Percentiles rank a stretch among this genome's conserved stretches.
Evolutionary conservation across 2,888 invertebrate genomes (phyloP).

Genomic region (Metacarcinus magister): DNA sequence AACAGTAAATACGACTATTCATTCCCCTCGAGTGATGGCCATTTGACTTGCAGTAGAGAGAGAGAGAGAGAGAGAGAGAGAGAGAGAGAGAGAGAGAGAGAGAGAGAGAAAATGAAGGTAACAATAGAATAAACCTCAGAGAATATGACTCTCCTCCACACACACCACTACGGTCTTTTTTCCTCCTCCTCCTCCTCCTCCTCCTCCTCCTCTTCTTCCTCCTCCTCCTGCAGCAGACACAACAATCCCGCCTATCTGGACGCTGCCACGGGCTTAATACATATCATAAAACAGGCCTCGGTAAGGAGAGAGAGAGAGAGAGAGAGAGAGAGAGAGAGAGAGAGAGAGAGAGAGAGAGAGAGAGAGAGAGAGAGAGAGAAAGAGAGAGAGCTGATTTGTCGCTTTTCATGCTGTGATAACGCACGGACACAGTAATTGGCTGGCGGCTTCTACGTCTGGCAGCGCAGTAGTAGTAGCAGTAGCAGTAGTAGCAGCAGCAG

Average conservation of each 20-base stretch:
- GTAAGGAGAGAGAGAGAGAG: background rate
- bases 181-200: background rate
- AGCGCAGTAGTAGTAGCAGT: background rate
- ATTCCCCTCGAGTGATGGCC: too few relatives aligned
- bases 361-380: constrained; percentile 26
- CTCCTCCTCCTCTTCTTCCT: too few relatives aligned
- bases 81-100: constrained; percentile 9
- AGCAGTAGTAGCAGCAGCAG: background rate
- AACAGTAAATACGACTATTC: too few relatives aligned
- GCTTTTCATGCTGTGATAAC: constrained; percentile 13
- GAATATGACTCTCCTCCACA: background rate
- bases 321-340: background rate
- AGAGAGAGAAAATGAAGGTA: background rate
- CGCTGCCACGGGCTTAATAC: background rate
- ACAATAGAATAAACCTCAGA: background rate
- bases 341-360: constrained; percentile 18
- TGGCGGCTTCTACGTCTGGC: background rate
- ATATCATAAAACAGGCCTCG: constrained; percentile 26
- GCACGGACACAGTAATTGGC: constrained; percentile 26
- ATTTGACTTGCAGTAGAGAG: background rate
- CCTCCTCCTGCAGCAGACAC: constrained; percentile 10
- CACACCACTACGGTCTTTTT: background rate
- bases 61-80: constrained; percentile 26
- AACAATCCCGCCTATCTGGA: background rate
- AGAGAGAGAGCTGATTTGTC: constrained; percentile 26